Base-by-base conservation (phyloP, 2,888 invertebrate species). In the Carabus problematicus region DNA sequence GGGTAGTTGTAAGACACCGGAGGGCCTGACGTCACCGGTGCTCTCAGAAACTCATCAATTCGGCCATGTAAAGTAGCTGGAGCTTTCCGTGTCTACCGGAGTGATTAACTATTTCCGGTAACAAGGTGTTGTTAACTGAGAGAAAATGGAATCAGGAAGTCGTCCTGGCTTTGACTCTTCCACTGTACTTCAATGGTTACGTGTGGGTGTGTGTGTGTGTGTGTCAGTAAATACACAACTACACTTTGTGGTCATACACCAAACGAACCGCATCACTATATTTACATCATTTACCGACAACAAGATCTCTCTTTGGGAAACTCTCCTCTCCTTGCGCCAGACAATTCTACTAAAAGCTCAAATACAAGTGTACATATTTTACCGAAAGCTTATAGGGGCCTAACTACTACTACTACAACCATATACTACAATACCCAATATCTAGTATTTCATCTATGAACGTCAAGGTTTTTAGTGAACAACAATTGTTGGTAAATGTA, bases 91-190 rank as follows among this genome's bases (percentile, higher is more conserved):
- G 61, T 62, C 61, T 62, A 62, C 61, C 61, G 61, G 39, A 62
- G 61, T 62, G 61, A 62, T 62, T 62, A 62, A 62, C 61, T 62
- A 62, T 62, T 62, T 62, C 61, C 61, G 45, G 61, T 62, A 62
- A 62, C 61, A 62, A 62, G 61, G 61, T 62, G 61, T 62, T 62
- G 61, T 62, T 62, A 62, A 62, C 61, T 47, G 39, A 62, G 61
- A 39, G 61, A 62, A 62, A 62, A 47, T 62, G 61, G 61, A 62
- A 62, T 62, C 61, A 62, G 61, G 61, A 62, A 62, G 61, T 62
- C 61, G 47, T 29, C 29, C 47, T 45, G 39, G 47, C 61, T 62
- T 62, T 62, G 61, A 62, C 61, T 62, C 45, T 49, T 62, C 39
- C n/a, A n/a, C n/a, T n/a, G n/a, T n/a, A n/a, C n/a, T n/a, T n/a